Evolutionary conservation across 2,888 invertebrate genomes (phyloP).

Genomic region (Calliopum simillimum): DNA sequence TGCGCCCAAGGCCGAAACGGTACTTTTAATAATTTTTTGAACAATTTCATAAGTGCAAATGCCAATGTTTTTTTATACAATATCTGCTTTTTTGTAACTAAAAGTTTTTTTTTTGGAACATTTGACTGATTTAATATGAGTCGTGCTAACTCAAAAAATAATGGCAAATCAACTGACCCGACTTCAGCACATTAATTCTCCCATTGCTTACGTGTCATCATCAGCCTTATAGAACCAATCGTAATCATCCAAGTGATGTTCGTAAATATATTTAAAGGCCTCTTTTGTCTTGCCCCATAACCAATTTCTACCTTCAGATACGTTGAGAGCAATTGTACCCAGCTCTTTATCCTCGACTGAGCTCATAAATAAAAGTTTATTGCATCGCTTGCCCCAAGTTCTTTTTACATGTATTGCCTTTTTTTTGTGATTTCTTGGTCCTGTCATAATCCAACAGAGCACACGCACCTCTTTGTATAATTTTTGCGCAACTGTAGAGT

Average conservation of each 20-base stretch:
- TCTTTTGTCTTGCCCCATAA: conserved; percentile 98
- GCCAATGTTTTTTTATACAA: no score
- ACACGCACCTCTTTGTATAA: conserved; percentile 83
- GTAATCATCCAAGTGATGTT: conserved; percentile 84
- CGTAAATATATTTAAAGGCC: conserved; percentile 89
- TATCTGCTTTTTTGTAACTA: no score
- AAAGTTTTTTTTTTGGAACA: no score
- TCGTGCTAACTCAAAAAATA: no score
- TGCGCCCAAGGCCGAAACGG: not conserved
- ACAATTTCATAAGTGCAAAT: no score
- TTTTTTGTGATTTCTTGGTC: conserved; percentile 86
- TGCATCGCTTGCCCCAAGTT: conserved; percentile 95
- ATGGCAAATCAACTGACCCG: not conserved
- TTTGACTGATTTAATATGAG: no score
- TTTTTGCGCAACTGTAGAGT: conserved; percentile 77
- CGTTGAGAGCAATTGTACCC: conserved; percentile 84
- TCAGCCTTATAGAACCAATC: conserved; percentile 99
- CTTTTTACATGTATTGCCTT: conserved; percentile 94
- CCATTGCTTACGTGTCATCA: conserved; percentile 90
- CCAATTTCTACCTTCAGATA: conserved; percentile 88
- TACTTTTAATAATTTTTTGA: no score
- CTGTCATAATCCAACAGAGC: conserved; percentile 97
- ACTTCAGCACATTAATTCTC: not conserved
- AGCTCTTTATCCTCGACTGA: conserved; percentile 77
- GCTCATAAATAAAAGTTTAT: conserved; percentile 89